Base-by-base conservation (phyloP, 1,140 invertebrate genomes). In the Scylla paramamosain region DNA sequence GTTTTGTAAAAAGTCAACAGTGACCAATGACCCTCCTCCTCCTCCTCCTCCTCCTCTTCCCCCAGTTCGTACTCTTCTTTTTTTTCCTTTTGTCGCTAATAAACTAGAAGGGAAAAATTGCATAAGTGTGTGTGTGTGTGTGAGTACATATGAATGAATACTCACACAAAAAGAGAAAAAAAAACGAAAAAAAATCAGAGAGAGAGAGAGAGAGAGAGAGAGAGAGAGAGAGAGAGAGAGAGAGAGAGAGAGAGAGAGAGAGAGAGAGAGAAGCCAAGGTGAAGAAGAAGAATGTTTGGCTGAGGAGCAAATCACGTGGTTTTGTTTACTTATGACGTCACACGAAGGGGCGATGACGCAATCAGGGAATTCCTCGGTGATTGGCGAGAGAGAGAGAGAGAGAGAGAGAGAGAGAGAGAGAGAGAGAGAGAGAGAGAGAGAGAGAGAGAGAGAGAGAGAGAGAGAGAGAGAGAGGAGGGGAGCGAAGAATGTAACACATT, bases 231-330 rank as follows among this genome's bases (percentile, higher is more conserved):
- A 77, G 67, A 77, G 67, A 77, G 67, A 77, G 25, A 77, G 67
- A 77, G 67, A 77, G 67, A 77, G 67, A 77, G 67, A 77, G 67
- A 77, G 67, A 77, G 67, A 77, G 67, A 77, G 67, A 77, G 67
- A 77, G 67, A 77, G 67, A 77, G 67, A 77, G 67, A n/a, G 67
- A 67, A 8, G 6, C 20, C 16, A n/a, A 77, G 67, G n/a, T n/a
- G 67, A 77, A 20, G 20, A 20, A 20, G 59, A 25, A 77, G 67
- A 77, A 77, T 77, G 67, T 77, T 77, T 77, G 67, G 67, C 67
- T n/a, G n/a, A n/a, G 67, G 25, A 77, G 20, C 67, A 77, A n/a
- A 77, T 77, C 67, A 77, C 67, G 67, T 77, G 67, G 67, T 77
- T 77, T n/a, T 77, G 67, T 77, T 77, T 77, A 77, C 67, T n/a